These are phyloP conservation scores for Pomacea canaliculata DNA, from an alignment of 2,888 invertebrate genomes.

Conservation along the genomic window DNA sequence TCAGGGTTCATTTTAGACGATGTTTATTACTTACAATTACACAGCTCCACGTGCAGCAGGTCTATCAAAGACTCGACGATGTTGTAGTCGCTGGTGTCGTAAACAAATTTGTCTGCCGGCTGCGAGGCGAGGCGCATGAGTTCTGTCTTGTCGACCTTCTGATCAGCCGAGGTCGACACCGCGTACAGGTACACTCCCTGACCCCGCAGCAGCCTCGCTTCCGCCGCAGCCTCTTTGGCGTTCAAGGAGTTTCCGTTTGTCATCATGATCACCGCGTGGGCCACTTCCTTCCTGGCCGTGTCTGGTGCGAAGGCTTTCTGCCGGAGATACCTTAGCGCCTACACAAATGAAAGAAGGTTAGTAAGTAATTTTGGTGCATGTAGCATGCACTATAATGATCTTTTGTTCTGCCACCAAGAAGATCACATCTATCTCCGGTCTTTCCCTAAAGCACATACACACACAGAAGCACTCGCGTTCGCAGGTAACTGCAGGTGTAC, in stretches of 20 bases:
- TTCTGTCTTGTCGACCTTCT: constrained; percentile 47
- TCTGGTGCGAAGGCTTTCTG: constrained; percentile 18
- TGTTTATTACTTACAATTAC: constrained; percentile 31
- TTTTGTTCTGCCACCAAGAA: no score
- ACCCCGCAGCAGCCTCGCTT: constrained; percentile 26
- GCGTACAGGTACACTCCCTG: constrained; percentile 59
- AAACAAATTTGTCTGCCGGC: constrained; percentile 54
- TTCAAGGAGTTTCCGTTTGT: constrained; percentile 23
- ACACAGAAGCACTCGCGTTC: no score
- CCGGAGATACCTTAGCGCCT: constrained; percentile 24
- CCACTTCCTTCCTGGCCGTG: constrained; percentile 15
- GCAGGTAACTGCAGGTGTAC: no score
- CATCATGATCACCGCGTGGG: constrained; percentile 32
- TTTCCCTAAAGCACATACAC: no score
- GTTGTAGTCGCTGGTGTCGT: constrained; percentile 52
- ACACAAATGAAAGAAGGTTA: background rate
- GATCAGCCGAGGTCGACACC: constrained; percentile 39
- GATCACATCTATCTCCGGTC: no score
- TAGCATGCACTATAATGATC: no score
- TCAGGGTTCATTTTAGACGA: no score
- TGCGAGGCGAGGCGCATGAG: constrained; percentile 53
- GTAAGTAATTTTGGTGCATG: background rate
- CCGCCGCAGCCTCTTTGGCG: background rate
- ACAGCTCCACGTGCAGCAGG: constrained; percentile 56
- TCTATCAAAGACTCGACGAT: constrained; percentile 55